Percentiles rank a stretch among this genome's conserved stretches.
Conservation (phyloP, 2,113 vertebrate species). For the Lepisosteus osseus region DNA sequence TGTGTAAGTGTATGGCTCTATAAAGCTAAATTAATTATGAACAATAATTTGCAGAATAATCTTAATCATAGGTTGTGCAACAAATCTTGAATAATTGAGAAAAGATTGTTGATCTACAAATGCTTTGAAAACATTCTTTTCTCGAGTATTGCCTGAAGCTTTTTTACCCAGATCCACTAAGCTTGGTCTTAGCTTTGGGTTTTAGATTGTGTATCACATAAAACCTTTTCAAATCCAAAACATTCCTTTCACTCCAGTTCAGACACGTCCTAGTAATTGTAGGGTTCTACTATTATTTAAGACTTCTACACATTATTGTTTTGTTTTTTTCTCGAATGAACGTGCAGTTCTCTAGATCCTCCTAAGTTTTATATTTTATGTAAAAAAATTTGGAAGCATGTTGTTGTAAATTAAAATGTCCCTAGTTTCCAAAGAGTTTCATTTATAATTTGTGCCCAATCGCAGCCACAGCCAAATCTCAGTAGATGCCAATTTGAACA, state of each 20-base stretch:
- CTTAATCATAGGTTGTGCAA: slow-evolving; percentile 9
- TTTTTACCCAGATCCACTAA: slow-evolving; percentile 11
- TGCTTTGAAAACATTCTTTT: background rate
- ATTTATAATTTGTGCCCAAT: slow-evolving; percentile 2
- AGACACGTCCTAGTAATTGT: slow-evolving; percentile 67
- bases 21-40: too few relatives aligned
- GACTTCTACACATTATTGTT: slow-evolving; percentile 51
- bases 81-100: background rate
- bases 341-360: too few relatives aligned
- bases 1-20: too few relatives aligned
- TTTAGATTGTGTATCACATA: slow-evolving; percentile 20
- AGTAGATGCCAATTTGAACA: slow-evolving; percentile 6
- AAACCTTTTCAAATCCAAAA: slow-evolving; percentile 59
- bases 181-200: slow-evolving; percentile 1
- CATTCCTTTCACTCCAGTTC: slow-evolving; percentile 68
- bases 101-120: background rate
- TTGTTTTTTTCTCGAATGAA: slow-evolving; percentile 36
- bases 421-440: slow-evolving; percentile 44
- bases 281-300: slow-evolving; percentile 66
- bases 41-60: too few relatives aligned
- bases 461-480: slow-evolving; percentile 21
- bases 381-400: slow-evolving; percentile 42
- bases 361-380: background rate
- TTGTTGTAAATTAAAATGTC: slow-evolving; percentile 60
- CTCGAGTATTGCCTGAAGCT: background rate